Evolutionary conservation across 2,888 invertebrate species (phyloP), one percentile per base, ranked within the genome.

Genomic region (Chrysodeixis includens): DNA sequence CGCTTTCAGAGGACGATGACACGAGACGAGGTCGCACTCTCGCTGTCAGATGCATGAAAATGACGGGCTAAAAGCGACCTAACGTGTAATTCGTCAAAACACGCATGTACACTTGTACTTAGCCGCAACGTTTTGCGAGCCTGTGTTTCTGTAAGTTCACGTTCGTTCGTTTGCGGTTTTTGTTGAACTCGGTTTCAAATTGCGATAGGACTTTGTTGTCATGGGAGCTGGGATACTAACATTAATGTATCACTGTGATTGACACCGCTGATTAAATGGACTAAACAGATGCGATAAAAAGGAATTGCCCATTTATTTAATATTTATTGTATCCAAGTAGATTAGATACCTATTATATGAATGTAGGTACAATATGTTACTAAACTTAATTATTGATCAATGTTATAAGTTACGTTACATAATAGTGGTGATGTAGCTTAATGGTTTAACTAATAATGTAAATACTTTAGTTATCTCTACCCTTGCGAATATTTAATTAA

Each of bases 1-100:
- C 92, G 90, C 94, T 95, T 95, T 95, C 94, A 95, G 90, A 92
- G 94, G 93, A 94, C 95, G 95, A 94, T 94, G 94, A 95, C 95
- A 94, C 92, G 94, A 91, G 93, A 90, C 92, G 94, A 91, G 94
- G 94, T 94, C 94, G 91, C 91, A 92, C 91, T 93, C 93, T 88
- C 89, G 87, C 90, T 89, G 92, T 89, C 92, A 89, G 90, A 89
- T 90, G 92, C 90, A 91, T 89, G 90, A 89, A 90, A 92, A 91
- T 91, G 93, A 88, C 92, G 86, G 78, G 88, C 89, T 86, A 91
- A 93, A 92, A 93, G 88, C 92, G 90, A 91, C 91, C 92, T 91
- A 90, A 92, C 90, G 90, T 91, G 89, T 92, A 91, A 93, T 93
- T 90, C 90, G 90, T 92, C 92, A 93, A 90, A 91, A 88, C 88